Conservation (phyloP, 2,888 invertebrate species). For the Nomada goodeniana region DNA sequence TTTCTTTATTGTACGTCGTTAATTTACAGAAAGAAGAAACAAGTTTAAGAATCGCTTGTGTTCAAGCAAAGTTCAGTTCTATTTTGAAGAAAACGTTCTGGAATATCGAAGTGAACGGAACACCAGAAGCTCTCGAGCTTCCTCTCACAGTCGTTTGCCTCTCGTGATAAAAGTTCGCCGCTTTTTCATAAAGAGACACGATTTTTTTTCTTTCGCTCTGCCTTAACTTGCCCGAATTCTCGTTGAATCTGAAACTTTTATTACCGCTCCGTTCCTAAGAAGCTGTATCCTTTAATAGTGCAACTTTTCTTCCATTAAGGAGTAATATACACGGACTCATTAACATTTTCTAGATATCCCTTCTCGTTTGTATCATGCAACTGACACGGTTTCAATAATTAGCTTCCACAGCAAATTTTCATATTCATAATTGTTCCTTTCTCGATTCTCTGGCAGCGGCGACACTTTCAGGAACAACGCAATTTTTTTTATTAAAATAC, state of each 20-base stretch:
- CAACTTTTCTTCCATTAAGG: background rate
- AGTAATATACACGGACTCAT: background rate
- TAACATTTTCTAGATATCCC: background rate
- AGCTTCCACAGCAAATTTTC: no score
- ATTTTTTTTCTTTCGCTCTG: background rate
- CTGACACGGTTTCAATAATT: no score
- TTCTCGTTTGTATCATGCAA: background rate
- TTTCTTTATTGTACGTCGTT: no score
- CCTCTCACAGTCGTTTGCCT: constrained; percentile 5
- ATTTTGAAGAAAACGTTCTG: no score
- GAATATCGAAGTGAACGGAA: background rate
- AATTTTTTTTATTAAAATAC: no score
- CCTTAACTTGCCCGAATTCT: constrained; percentile 2
- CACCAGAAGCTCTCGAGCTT: background rate
- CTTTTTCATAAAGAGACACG: constrained; percentile 20
- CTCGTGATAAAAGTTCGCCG: constrained; percentile 8
- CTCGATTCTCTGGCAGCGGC: no score
- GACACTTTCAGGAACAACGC: no score
- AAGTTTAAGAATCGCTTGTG: no score
- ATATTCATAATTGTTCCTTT: no score
- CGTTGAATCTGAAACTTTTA: constrained; percentile 14
- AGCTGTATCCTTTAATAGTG: background rate
- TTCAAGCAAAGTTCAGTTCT: no score
- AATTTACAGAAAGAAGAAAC: no score
- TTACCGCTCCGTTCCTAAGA: background rate